These are phyloP conservation scores for Mayetiola destructor DNA, from an alignment of 2,888 invertebrate species.

Conservation along the genomic window DNA sequence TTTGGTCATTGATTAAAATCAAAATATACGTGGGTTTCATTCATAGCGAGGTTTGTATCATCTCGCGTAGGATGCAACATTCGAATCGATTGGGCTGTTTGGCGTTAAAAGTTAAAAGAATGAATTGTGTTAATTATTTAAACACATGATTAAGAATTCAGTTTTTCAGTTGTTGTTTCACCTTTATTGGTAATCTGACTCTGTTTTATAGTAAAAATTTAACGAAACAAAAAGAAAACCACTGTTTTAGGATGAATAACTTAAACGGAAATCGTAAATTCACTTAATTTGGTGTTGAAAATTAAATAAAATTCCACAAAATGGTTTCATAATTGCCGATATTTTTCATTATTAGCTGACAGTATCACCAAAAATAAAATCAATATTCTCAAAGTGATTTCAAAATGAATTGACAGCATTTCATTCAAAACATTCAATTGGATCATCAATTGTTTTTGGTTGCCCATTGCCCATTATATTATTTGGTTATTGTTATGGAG, in stretches of 20 bases:
- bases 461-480: background rate
- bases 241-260: background rate
- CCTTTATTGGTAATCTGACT: no score
- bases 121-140: no score
- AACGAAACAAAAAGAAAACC: no score
- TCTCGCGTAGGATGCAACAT: background rate
- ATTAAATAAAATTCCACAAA: background rate
- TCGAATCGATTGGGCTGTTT: background rate
- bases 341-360: no score
- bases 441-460: background rate
- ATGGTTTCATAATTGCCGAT: background rate
- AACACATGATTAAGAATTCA: background rate
- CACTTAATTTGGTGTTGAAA: conserved; percentile 1
- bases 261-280: background rate
- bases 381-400: no score
- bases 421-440: no score
- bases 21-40: conserved; percentile 1
- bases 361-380: no score
- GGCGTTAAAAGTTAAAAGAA: no score
- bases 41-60: background rate
- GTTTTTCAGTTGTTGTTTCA: background rate
- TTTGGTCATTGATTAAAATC: background rate
- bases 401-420: no score
- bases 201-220: no score
- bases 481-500: background rate